Base-by-base conservation (phyloP, 1,140 invertebrate genomes). In the Cherax quadricarinatus region DNA sequence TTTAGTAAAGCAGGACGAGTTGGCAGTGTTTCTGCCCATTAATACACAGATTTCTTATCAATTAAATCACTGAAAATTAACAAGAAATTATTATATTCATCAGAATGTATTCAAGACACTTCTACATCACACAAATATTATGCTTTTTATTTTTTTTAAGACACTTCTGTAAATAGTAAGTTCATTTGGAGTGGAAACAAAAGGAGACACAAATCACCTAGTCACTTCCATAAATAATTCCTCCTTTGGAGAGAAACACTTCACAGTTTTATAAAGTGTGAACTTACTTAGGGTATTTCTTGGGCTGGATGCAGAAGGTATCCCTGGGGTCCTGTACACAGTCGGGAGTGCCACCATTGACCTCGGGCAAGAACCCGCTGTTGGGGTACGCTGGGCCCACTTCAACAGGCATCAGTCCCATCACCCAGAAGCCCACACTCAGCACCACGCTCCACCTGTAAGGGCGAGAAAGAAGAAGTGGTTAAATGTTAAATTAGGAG, bases 261-360 rank as follows among this genome's bases (percentile, higher is more conserved):
- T 14, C 7, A 57, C 7, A 57, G 3, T 10, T 57, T 57, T 57
- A 57, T 57, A 24, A 82, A 30, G 30, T 24, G 41, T 92, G 82
- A 75, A 95, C 96, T 97, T 96, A 98, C 98, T 96, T 96, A 89
- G 97, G 97, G 95, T 98, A 98, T 93, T 97, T 96, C 41, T 98
- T 97, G 21, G 97, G 96, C 86, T 97, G 96, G 94, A 98, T 96
- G 95, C 98, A 98, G 95, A 97, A 98, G 0, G 97, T 98, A 94
- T 97, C 96, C 53, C 97, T 97, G 1, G 97, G 97, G 62, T 94
- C 93, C 94, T 96, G 96, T 5, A 97, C 97, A 94, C 98, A 98
- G 78, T 95, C 95, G 41, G 98, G 98, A 16, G 97, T 97, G 86
- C 97, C 96, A 24, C 97, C 97, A 1, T 97, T 97, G 18, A 97